Evolutionary conservation across 2,797 vertebrate genomes (phyloP), one percentile per base, ranked within the genome.

Genomic region (Alosa sapidissima): DNA sequence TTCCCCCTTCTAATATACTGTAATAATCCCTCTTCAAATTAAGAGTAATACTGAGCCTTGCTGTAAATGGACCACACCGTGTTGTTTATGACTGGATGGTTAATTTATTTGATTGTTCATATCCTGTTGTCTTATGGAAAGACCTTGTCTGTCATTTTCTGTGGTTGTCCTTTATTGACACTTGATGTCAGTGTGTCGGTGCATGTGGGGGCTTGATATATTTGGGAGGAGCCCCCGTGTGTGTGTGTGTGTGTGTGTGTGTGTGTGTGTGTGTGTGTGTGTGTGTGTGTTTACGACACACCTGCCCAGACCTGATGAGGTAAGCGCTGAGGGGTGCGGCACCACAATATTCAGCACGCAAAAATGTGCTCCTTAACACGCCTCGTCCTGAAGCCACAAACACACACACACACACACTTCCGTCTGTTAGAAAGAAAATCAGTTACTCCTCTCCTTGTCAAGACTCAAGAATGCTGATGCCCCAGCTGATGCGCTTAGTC

Each of bases 211-310:
- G 49, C 16, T 16, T 81, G 45, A 62, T 5, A 14, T 36, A 65
- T 33, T 33, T 49, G 84, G 81, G 82, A 49, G 48, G 1, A 47
- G 47, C 75, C 60, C 28, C 5, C 41, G 2, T 4, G 3, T n/a
- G n/a, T n/a, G 84, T 51, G 86, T 55, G 83, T 84, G 86, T 49
- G 54, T 21, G 55, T 33, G 1, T 48, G n/a, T 24, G 7, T 10
- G 9, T 82, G 75, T 82, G 28, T 68, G 84, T 51, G 86, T 55
- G 83, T 84, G 86, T 49, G 54, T 21, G 55, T 33, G 1, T 48
- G n/a, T 24, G 7, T 10, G 9, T 82, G 75, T 82, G 28, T 68
- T 28, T 68, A 33, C 9, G 11, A 68, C 24, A 68, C 62, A 16
- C 36, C 49, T 75, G 62, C 13, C n/a, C 62, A 68, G 62, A 68